These are phyloP conservation scores for Pteria penguin DNA, from an alignment of 2,888 invertebrate species.

Conservation along the genomic window DNA sequence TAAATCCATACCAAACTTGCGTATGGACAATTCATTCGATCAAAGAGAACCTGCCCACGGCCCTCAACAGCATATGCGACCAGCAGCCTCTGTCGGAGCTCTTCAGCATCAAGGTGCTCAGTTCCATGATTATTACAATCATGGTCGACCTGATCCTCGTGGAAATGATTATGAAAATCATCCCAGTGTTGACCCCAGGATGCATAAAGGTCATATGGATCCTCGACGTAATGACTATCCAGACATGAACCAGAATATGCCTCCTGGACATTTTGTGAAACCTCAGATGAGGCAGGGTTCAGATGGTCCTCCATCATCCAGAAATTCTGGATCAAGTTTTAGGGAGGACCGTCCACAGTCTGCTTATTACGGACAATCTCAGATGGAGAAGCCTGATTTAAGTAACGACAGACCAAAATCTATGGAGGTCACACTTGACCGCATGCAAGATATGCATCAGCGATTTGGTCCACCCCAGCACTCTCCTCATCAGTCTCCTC, in stretches of 20 bases:
- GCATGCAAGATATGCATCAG: constrained; percentile 73
- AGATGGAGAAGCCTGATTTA: constrained; percentile 59
- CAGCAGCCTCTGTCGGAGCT: constrained; percentile 69
- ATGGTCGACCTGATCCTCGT: constrained; percentile 52
- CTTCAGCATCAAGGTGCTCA: constrained; percentile 55
- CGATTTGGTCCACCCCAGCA: constrained; percentile 62
- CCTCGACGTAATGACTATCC: constrained; percentile 42
- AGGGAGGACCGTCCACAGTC: constrained; percentile 69
- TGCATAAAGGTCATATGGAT: constrained; percentile 41
- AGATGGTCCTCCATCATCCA: constrained; percentile 60
- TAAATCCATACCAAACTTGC: constrained; percentile 71
- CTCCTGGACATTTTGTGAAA: constrained; percentile 28
- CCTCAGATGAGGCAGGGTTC: constrained; percentile 40
- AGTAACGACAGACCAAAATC: constrained; percentile 65
- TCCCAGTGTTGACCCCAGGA: constrained; percentile 56
- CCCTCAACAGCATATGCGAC: constrained; percentile 55
- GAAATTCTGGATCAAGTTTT: constrained; percentile 57
- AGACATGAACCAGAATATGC: constrained; percentile 45
- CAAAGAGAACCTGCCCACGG: constrained; percentile 49
- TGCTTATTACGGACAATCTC: constrained; percentile 61
- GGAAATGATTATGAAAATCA: constrained; percentile 75
- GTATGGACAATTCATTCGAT: constrained; percentile 69
- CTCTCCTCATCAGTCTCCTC: constrained; percentile 47
- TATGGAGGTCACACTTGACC: constrained; percentile 66
- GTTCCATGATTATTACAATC: constrained; percentile 56